Evolutionary conservation across 35 echinoderm and acorn worm species (phyloP).

Genomic region (Lytechinus variegatus): DNA sequence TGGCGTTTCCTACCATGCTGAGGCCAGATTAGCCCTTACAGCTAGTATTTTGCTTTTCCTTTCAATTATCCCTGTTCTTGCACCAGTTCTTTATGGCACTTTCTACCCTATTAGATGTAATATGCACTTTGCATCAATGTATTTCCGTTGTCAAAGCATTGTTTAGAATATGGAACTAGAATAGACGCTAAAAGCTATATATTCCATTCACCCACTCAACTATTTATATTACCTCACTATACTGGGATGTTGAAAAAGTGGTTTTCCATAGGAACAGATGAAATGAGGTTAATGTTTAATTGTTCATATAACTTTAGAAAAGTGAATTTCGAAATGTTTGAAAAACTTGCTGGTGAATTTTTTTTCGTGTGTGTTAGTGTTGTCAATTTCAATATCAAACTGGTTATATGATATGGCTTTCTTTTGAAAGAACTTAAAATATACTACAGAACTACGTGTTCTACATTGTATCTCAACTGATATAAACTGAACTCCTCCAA

Average conservation of each 20-base stretch:
- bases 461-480: no score
- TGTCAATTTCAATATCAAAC: background rate
- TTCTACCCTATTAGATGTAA: background rate
- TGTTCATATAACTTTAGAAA: no score
- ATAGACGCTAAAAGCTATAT: background rate
- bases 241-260: background rate
- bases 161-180: background rate
- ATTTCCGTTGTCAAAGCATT: background rate
- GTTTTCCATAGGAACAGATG: background rate
- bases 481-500: no score
- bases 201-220: background rate
- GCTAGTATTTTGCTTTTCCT: no score
- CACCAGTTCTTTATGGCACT: no score
- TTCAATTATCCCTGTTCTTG: background rate
- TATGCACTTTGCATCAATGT: background rate
- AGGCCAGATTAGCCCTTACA: no score
- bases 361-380: background rate
- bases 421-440: background rate
- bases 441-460: background rate
- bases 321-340: no score
- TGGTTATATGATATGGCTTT: background rate
- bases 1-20: background rate
- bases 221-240: background rate
- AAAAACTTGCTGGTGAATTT: no score
- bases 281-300: background rate